phyloP scores from a whole-genome alignment of 2,888 invertebrate species.

The Trisateles emortualis region DNA sequence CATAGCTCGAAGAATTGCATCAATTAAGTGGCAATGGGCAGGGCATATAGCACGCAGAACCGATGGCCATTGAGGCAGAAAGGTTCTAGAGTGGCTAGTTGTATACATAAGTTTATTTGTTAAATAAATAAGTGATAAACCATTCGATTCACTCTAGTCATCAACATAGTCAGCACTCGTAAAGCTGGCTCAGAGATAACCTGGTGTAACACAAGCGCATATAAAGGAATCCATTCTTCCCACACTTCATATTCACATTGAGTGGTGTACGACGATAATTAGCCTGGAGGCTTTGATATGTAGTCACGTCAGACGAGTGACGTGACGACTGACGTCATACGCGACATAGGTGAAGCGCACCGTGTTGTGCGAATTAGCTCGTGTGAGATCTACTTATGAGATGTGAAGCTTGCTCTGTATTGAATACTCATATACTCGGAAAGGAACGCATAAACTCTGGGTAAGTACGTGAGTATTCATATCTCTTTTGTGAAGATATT shows the following conservation, averaged over 20 bases:
- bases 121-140: too few species aligned
- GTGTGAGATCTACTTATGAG: conserved; percentile 25
- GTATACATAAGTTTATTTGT: too few species aligned
- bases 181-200: not conserved
- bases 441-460: not conserved
- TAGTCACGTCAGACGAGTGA: conserved; percentile 19
- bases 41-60: too few species aligned
- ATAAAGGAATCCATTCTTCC: conserved; percentile 43
- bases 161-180: not conserved
- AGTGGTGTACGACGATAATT: conserved; percentile 46
- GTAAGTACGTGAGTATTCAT: not conserved
- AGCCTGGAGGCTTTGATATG: conserved; percentile 43
- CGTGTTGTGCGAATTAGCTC: conserved; percentile 35
- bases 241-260: conserved; percentile 40
- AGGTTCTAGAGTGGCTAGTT: too few species aligned
- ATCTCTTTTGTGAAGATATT: too few species aligned
- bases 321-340: too few species aligned
- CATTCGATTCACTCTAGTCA: not conserved
- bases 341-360: conserved; percentile 12
- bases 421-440: conserved; percentile 5
- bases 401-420: conserved; percentile 17
- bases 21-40: too few species aligned
- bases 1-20: too few species aligned
- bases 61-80: too few species aligned
- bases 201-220: conserved; percentile 18